Evolutionary conservation across 2,797 vertebrate species (phyloP), one percentile per base, ranked within the genome.

Genomic region (Taenioides sp.): DNA sequence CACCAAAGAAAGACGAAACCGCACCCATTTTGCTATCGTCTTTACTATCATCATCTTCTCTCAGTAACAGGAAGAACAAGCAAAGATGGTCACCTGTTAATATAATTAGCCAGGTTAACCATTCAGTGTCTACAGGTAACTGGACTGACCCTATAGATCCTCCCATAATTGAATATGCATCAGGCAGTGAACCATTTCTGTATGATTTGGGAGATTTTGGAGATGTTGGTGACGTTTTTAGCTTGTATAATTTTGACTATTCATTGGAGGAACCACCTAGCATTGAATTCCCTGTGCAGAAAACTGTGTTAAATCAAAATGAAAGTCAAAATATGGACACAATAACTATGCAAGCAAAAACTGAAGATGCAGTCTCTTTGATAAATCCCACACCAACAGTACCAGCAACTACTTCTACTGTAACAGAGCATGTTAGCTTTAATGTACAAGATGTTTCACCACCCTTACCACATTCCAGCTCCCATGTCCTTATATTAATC

Each of bases 11-110:
- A 61, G 80, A 82, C 4, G 77, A 86, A 47, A 31, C 7, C 7
- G 71, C 69, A 0, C 72, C 52, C 4, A 18, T 18, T 37, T 68
- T 68, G 22, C 31, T 74, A 1, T 73, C 68, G 0, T 78, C 68
- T 0, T 11, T 62, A 20, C 52, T 37, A 2, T 79, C 70, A 0
- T 67, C 73, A 1, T 73, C 78, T 1, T 76, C 74, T 1, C 79
- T 91, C 5, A 77, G 80, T 80, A 92, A 87, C 77, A 91, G 92
- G 6, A 94, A 93, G 79, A 94, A 87, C 71, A 94, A 92, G 17
- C 82, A 86, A 0, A 86, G 72, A 14, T 81, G 84, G 87, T 59
- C 67, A 0, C 73, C 77, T 18, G 47, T 70, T 59, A 86, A 77
- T 20, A 9, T 49, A 7, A 75, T 63, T n/a, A n/a, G 20, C 5